phyloP scores from a whole-genome alignment of 2,113 vertebrate genomes.

The Platanista minor region DNA sequence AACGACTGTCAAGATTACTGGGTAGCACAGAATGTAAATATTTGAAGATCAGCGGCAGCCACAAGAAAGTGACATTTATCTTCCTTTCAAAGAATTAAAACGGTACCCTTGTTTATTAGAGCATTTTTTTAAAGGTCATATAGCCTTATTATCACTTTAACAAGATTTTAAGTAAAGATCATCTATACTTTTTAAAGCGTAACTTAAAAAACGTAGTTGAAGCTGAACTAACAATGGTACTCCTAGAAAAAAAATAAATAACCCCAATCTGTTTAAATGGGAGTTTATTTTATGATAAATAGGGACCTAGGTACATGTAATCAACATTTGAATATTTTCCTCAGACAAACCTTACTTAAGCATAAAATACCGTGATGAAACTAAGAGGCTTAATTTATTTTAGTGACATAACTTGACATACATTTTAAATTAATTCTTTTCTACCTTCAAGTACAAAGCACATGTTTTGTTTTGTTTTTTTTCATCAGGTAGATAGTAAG shows the following conservation, averaged over 20 bases:
- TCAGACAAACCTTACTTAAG: not conserved
- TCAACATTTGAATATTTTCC: conserved; percentile 12
- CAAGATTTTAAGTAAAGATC: not conserved
- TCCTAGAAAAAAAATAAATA: not conserved
- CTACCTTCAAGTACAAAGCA: not conserved
- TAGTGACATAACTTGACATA: not conserved
- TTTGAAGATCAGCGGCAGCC: not conserved
- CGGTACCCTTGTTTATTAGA: not conserved
- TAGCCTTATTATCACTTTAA: not conserved
- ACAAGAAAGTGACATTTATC: not conserved
- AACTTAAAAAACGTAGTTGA: not conserved
- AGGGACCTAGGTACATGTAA: not conserved
- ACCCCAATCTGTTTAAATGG: not conserved
- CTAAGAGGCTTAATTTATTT: conserved; percentile 22
- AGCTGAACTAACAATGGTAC: not conserved
- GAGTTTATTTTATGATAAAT: conserved; percentile 25
- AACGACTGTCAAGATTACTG: not conserved
- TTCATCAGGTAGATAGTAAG: not conserved
- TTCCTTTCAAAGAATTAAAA: conserved; percentile 19
- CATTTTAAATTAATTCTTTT: conserved; percentile 38
- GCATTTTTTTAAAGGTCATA: not conserved
- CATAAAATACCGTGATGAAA: conserved; percentile 33
- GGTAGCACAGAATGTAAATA: not conserved
- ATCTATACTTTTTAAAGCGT: not conserved
- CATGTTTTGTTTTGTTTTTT: not conserved